Evolutionary conservation across 2,113 vertebrate genomes (phyloP).

Genomic region (Strix aluco): DNA sequence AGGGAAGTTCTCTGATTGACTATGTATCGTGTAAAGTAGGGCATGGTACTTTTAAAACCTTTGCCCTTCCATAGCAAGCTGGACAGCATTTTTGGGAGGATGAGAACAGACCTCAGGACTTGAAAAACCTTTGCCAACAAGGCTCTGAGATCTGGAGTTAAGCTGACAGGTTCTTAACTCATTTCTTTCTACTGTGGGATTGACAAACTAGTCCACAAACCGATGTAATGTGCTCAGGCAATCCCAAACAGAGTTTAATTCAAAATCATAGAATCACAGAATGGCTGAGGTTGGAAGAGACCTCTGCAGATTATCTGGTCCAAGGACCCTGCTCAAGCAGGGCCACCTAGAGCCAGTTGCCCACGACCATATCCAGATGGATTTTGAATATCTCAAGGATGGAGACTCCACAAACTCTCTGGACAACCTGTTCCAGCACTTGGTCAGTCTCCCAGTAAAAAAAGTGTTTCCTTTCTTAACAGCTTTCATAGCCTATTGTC

Average conservation of each 20-base stretch:
- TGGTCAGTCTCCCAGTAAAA: not conserved
- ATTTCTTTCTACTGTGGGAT: not conserved
- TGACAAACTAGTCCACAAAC: not conserved
- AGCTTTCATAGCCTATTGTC: not conserved
- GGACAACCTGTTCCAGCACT: not conserved
- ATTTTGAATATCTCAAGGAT: not conserved
- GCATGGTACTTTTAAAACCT: not conserved
- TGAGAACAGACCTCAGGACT: not conserved
- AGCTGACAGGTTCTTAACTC: not conserved
- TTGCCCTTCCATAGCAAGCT: not conserved
- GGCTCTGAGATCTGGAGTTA: not conserved
- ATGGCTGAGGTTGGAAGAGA: not conserved
- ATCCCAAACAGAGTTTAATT: not conserved
- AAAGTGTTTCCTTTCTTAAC: not conserved
- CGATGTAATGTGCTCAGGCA: not conserved
- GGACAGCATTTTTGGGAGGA: not conserved
- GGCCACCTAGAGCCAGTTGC: not conserved
- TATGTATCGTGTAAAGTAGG: no score
- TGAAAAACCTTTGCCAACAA: not conserved
- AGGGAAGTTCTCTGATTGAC: not conserved
- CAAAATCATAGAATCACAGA: not conserved
- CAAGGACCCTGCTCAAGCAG: not conserved
- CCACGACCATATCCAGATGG: accelerated
- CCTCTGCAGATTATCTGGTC: not conserved
- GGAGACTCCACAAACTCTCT: not conserved